Conservation (phyloP, 2,888 invertebrate species). For the Pachliopta kotzebuea region DNA sequence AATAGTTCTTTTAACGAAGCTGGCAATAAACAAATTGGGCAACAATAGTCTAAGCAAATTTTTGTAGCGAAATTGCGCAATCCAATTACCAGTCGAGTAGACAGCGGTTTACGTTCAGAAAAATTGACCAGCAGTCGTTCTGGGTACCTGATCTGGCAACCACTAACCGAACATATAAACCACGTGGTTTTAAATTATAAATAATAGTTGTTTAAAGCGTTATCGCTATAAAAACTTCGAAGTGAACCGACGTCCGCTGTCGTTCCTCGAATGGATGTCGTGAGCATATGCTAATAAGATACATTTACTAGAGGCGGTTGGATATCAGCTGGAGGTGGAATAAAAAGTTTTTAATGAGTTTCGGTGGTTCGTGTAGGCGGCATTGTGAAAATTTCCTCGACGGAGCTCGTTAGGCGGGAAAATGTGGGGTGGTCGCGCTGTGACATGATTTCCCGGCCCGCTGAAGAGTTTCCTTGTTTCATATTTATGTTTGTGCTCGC, state of each 20-base stretch:
- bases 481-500: slow-evolving; percentile 12
- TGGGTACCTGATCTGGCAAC: slow-evolving; percentile 12
- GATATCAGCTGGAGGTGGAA: slow-evolving; percentile 4
- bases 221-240: not conserved
- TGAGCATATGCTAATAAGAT: slow-evolving; percentile 14
- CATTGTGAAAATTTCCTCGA: slow-evolving; percentile 44
- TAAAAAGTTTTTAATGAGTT: slow-evolving; percentile 47
- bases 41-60: slow-evolving; percentile 20
- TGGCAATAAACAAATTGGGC: slow-evolving; percentile 17
- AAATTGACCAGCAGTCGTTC: slow-evolving; percentile 25
- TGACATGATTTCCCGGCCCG: slow-evolving; percentile 44
- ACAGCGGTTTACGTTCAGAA: slow-evolving; percentile 11
- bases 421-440: slow-evolving; percentile 44
- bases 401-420: slow-evolving; percentile 38
- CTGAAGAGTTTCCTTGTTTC: slow-evolving; percentile 14
- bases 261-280: slow-evolving; percentile 4
- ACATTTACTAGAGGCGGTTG: not conserved
- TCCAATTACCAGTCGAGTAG: slow-evolving; percentile 15
- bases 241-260: slow-evolving; percentile 1
- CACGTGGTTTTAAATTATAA: not conserved
- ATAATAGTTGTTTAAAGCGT: not conserved
- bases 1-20: slow-evolving; percentile 13
- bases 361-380: slow-evolving; percentile 45
- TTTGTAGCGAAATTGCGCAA: slow-evolving; percentile 26
- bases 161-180: not conserved